Conservation (phyloP, 2,888 invertebrate species). For the Empis stercorea region DNA sequence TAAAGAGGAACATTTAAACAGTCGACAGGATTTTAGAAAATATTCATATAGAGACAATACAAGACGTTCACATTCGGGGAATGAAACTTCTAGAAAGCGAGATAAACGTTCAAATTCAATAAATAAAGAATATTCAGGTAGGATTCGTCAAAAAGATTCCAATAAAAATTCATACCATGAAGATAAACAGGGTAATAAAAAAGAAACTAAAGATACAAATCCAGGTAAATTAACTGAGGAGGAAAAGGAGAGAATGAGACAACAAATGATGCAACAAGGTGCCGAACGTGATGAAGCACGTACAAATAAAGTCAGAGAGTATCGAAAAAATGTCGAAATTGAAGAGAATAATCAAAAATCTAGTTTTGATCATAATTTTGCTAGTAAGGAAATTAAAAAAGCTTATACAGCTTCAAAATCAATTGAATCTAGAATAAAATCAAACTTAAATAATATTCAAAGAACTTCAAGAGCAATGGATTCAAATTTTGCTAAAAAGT, state of each 20-base stretch:
- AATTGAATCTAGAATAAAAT: constrained; percentile 71
- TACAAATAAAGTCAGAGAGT: constrained; percentile 46
- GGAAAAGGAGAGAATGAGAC: constrained; percentile 55
- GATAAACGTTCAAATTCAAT: no score
- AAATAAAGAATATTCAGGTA: background rate
- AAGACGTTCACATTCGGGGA: no score
- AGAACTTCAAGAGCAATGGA: constrained; percentile 68
- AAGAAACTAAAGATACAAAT: background rate
- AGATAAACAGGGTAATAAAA: background rate
- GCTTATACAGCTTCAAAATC: constrained; percentile 48
- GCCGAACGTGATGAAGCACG: constrained; percentile 53
- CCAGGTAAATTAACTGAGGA: constrained; percentile 39
- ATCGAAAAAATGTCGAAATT: constrained; percentile 46
- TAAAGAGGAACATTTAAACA: no score
- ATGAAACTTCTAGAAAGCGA: no score
- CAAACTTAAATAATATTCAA: constrained; percentile 84
- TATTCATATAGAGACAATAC: no score
- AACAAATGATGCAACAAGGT: constrained; percentile 78
- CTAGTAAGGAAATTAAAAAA: constrained; percentile 33
- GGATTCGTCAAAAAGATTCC: constrained; percentile 3
- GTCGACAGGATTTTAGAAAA: no score
- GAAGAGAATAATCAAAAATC: constrained; percentile 34
- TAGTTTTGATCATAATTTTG: constrained; percentile 41
- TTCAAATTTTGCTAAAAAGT: constrained; percentile 65
- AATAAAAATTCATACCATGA: constrained; percentile 4